A percentile compares a stretch with the other conserved stretches of the same genome.
Evolutionary conservation across 2,113 vertebrate species (phyloP).

Genomic region (Pseudois nayaur): DNA sequence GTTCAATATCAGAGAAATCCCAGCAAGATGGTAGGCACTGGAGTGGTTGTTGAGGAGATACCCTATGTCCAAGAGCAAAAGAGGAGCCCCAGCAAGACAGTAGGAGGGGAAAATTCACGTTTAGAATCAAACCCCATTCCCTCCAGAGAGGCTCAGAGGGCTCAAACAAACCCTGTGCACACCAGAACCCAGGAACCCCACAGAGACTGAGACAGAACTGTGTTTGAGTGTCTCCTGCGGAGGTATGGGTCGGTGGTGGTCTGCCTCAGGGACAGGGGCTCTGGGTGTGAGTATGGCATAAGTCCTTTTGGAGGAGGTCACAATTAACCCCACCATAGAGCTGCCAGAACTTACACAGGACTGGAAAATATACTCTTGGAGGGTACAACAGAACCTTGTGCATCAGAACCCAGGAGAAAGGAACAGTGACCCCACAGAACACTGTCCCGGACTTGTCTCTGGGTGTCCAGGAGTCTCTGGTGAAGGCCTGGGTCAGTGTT

Average conservation of each 20-base stretch:
- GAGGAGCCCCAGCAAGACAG: fast-evolving
- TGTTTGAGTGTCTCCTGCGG: background rate
- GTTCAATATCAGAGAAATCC: background rate
- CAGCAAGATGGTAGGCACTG: background rate
- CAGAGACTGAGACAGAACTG: background rate
- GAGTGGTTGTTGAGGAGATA: background rate
- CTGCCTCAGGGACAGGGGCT: background rate
- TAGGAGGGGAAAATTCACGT: fast-evolving
- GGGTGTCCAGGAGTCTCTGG: background rate
- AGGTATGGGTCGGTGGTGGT: fast-evolving
- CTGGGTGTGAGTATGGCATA: background rate
- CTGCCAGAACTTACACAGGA: background rate
- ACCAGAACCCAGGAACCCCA: background rate
- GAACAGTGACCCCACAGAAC: background rate
- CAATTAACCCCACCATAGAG: background rate
- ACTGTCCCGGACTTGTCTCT: background rate
- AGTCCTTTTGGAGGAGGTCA: background rate
- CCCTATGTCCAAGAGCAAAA: background rate
- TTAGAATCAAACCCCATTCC: background rate
- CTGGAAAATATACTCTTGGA: background rate
- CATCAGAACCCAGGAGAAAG: background rate
- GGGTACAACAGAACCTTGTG: background rate
- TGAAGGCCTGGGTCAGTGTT: fast-evolving
- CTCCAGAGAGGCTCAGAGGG: fast-evolving
- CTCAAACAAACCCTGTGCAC: background rate